Evolutionary conservation across 2,888 invertebrate species (phyloP).

Genomic region (Meiosimyza decipiens): DNA sequence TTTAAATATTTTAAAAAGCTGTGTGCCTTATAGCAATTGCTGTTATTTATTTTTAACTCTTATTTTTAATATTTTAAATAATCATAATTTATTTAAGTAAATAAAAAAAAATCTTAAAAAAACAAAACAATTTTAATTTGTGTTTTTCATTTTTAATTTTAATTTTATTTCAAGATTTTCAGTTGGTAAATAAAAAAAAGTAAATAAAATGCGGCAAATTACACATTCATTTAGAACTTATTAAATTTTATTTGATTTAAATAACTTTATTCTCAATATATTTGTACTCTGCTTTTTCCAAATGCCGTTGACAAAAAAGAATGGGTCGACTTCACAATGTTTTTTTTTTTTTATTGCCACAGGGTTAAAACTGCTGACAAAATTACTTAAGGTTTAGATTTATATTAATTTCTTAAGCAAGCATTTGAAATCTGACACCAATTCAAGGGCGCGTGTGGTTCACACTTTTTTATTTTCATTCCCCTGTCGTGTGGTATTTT

Average conservation of each 20-base stretch:
- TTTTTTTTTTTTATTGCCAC: conserved; percentile 34
- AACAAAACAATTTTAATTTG: conserved; percentile 35
- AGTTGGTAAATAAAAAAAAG: neutral
- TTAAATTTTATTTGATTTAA: conserved; percentile 24
- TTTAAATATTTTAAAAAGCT: conserved; percentile 74
- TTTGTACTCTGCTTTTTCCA: too few relatives aligned
- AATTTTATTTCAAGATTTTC: conserved; percentile 36
- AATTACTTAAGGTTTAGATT: conserved; percentile 28
- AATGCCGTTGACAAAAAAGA: too few relatives aligned
- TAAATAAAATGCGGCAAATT: neutral
- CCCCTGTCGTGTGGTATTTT: neutral
- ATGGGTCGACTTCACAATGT: too few relatives aligned
- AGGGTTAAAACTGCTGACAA: conserved; percentile 45
- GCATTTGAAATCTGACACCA: conserved; percentile 20
- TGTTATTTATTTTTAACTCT: conserved; percentile 55
- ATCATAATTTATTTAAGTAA: conserved; percentile 28
- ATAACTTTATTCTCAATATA: neutral
- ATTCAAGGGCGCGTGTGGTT: conserved; percentile 31
- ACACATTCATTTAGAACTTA: neutral
- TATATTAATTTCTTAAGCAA: conserved; percentile 27
- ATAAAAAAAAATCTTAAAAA: conserved; percentile 32
- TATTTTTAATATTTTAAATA: conserved; percentile 41
- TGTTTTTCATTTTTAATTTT: conserved; percentile 40
- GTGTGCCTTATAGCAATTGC: conserved; percentile 87
- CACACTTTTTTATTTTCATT: conserved; percentile 20